Evolutionary conservation across 2,797 vertebrate species (phyloP), one percentile per base, ranked within the genome.

Genomic region (Pagetopsis macropterus): DNA sequence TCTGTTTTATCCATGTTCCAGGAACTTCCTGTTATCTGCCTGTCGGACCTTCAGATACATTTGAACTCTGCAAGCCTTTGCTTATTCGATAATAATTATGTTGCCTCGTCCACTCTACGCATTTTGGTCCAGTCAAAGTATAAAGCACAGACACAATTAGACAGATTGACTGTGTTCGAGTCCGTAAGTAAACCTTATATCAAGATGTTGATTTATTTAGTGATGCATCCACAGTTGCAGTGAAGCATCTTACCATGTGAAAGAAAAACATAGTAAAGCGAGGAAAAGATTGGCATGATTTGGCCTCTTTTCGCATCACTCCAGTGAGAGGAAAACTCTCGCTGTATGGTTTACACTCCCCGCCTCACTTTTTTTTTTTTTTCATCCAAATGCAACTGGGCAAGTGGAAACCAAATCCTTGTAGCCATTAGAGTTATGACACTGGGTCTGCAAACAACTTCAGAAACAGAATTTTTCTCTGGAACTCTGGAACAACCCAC

Each of bases 401-500:
- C 69, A 23, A 75, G 79, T 76, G 45, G 49, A 80, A 73, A 67
- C 55, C 63, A 79, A 82, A 82, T 79, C 72, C 52, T 75, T 72
- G 31, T 72, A 58, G 74, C 77, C 52, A 82, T 84, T 85, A 81
- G 79, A 70, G 71, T 23, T 41, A 44, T 75, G 79, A 81, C 41
- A 76, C 76, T 49, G 78, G 52, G 17, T 65, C 57, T 55, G 63
- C 68, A 70, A 45, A 54, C 52, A 51, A 64, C 81, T 84, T 85
- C 61, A 75, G 69, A 83, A 58, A 61, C 60, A 43, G 7, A 61
- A 60, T 69, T 75, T 44, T 17, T 76, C 45, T 9, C 21, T 74
- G 73, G 49, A 86, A 77, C 59, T 58, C 5, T 13, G 41, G 77
- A 76, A 84, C 72, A 76, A 78, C 78, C 76, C 74, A 64, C 51